These are phyloP conservation scores for Ochropacha duplaris DNA, from an alignment of 2,888 invertebrate genomes.

Conservation along the genomic window DNA sequence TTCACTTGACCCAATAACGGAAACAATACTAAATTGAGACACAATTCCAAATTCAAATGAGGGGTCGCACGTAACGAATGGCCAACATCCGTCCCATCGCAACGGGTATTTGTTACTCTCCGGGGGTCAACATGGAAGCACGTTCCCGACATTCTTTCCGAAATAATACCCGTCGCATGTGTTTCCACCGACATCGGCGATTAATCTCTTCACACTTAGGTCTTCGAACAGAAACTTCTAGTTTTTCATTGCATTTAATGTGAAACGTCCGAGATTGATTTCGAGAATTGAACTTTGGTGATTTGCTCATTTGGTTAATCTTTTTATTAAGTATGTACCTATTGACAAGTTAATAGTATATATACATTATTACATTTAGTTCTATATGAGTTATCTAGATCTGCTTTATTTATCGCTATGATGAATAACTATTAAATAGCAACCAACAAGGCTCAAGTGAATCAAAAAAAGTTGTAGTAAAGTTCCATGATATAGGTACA, in stretches of 20 bases:
- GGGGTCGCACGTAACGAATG: slow-evolving; percentile 68
- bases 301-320: no score
- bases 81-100: slow-evolving; percentile 60
- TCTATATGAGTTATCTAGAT: no score
- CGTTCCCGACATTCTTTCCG: slow-evolving; percentile 76
- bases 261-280: neutral
- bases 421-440: no score
- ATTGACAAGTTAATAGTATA: no score
- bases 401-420: no score
- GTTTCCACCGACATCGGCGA: slow-evolving; percentile 56
- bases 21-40: slow-evolving; percentile 61
- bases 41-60: slow-evolving; percentile 72
- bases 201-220: slow-evolving; percentile 77
- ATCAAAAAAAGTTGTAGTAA: no score
- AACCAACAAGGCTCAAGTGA: no score
- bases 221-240: slow-evolving; percentile 48
- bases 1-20: slow-evolving; percentile 29
- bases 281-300: neutral
- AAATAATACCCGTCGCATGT: slow-evolving; percentile 74
- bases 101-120: slow-evolving; percentile 67
- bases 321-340: no score
- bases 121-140: slow-evolving; percentile 75
- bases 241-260: slow-evolving; percentile 33
- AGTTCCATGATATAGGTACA: no score
- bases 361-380: no score